Conservation (phyloP, 2,797 vertebrate genomes). For the Acipenser oxyrinchus region DNA sequence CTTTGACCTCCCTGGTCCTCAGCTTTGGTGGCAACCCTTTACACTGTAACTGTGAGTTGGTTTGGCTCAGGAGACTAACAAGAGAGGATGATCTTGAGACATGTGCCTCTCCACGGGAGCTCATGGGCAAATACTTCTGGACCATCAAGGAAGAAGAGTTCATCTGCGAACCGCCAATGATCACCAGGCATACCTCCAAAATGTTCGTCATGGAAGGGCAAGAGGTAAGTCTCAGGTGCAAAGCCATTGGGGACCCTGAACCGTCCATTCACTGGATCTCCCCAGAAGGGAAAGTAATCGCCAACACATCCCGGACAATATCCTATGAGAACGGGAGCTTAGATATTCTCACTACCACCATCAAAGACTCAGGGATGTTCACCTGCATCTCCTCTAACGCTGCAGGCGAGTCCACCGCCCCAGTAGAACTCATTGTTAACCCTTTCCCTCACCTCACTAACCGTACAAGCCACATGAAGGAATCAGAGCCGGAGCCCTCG, state of each 20-base stretch:
- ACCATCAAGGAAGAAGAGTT: constrained; percentile 84
- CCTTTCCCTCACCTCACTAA: constrained; percentile 63
- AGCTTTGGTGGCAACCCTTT: constrained; percentile 82
- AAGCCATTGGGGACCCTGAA: constrained; percentile 84
- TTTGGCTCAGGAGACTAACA: constrained; percentile 77
- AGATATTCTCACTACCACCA: constrained; percentile 70
- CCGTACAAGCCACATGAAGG: constrained; percentile 59
- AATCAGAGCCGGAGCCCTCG: constrained; percentile 62
- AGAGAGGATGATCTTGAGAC: constrained; percentile 83
- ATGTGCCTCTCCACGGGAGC: constrained; percentile 72
- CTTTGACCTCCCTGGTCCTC: constrained; percentile 68
- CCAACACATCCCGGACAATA: constrained; percentile 73
- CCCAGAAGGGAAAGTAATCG: constrained; percentile 77
- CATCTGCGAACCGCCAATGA: constrained; percentile 81
- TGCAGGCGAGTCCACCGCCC: constrained; percentile 79
- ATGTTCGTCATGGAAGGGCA: constrained; percentile 68
- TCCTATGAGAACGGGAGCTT: constrained; percentile 84
- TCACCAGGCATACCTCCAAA: constrained; percentile 74
- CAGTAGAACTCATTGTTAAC: constrained; percentile 72
- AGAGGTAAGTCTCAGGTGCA: constrained; percentile 76
- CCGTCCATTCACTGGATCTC: constrained; percentile 84
- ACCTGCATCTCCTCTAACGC: constrained; percentile 90
- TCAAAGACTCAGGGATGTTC: constrained; percentile 74
- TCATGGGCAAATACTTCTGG: constrained; percentile 86
- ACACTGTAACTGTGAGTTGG: constrained; percentile 84